Evolutionary conservation across 2,797 vertebrate species (phyloP).

Genomic region (Capromys pilorides): DNA sequence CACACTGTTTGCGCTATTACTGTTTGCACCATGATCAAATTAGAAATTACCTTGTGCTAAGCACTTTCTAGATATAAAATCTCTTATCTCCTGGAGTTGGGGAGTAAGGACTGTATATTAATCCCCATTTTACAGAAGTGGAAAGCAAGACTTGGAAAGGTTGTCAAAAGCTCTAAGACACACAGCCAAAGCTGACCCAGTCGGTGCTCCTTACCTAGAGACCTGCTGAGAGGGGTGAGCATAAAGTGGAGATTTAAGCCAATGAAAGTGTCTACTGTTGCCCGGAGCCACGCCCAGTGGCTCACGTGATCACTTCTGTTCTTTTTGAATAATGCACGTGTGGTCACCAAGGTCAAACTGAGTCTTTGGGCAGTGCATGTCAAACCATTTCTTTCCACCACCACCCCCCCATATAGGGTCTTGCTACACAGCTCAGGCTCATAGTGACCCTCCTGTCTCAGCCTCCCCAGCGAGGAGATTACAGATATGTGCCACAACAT

Average conservation of each 20-base stretch:
- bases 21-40: not conserved
- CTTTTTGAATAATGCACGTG: not conserved
- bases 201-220: not conserved
- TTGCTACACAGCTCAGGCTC: no score
- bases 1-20: not conserved
- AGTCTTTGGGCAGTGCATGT: not conserved
- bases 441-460: no score
- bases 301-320: not conserved
- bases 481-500: no score
- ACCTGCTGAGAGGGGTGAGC: not conserved
- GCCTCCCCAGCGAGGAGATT: no score
- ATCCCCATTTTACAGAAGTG: not conserved
- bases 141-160: not conserved
- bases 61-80: not conserved
- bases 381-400: not conserved
- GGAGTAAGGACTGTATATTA: not conserved
- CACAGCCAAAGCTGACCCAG: not conserved
- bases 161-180: not conserved
- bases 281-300: not conserved
- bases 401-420: no score
- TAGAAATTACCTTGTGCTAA: not conserved
- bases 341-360: not conserved
- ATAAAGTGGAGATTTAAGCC: not conserved
- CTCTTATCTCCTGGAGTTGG: not conserved
- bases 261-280: not conserved